Conservation (phyloP, 2,113 vertebrate genomes). For the Gallinago paraguaiae region DNA sequence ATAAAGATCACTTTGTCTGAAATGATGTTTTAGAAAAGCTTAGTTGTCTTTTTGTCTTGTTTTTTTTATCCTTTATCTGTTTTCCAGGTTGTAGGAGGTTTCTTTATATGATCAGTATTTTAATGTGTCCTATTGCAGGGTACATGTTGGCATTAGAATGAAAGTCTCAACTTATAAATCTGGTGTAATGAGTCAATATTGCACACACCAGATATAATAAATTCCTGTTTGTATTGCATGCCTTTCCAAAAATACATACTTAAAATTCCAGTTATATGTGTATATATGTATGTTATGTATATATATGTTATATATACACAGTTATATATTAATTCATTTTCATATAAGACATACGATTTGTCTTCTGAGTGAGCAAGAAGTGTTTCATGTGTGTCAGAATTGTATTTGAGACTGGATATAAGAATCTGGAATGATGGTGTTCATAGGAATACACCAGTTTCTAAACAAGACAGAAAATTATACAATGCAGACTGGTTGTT, state of each 20-base stretch:
- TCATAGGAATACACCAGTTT: not conserved
- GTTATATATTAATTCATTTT: not conserved
- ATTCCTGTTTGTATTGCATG: not conserved
- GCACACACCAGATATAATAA: not conserved
- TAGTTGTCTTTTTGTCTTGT: not conserved
- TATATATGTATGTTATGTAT: not conserved
- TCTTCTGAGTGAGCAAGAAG: not conserved
- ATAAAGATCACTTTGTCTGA: not conserved
- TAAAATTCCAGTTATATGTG: not conserved
- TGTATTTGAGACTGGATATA: not conserved
- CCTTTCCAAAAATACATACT: not conserved
- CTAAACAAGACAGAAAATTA: not conserved
- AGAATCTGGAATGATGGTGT: not conserved
- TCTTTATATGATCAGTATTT: not conserved
- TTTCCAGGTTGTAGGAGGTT: not conserved
- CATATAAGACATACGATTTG: rapidly evolving
- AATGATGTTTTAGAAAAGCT: not conserved
- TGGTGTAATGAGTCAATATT: not conserved
- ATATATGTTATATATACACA: not conserved
- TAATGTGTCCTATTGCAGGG: not conserved
- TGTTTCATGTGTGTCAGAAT: not conserved
- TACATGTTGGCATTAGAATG: not conserved
- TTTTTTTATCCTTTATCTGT: not conserved
- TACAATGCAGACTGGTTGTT: not conserved
- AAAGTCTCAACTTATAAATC: not conserved